phyloP scores from a whole-genome alignment of 2,888 invertebrate genomes.

The Drosophila macrospina region DNA sequence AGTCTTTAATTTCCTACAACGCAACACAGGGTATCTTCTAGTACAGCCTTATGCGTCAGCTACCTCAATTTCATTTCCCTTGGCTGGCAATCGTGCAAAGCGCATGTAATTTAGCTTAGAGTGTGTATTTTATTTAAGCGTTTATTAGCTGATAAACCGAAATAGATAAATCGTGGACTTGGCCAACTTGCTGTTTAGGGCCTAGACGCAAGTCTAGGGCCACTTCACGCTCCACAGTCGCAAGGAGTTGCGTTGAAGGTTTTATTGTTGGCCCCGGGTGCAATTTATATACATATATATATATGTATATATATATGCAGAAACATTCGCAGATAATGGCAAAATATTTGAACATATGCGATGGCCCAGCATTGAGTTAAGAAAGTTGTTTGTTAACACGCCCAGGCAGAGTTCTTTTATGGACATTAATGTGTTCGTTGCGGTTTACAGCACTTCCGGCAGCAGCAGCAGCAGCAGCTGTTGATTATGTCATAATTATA shows the following conservation, averaged over 20 bases:
- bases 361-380: conserved; percentile 55
- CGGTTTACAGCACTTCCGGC: conserved; percentile 56
- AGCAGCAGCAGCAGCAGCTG: conserved; percentile 43
- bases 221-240: background rate
- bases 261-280: conserved; percentile 68
- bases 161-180: conserved; percentile 70
- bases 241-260: conserved; percentile 58
- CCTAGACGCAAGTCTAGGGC: conserved; percentile 12
- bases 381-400: conserved; percentile 74
- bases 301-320: conserved; percentile 45
- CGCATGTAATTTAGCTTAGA: conserved; percentile 76
- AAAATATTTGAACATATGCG: conserved; percentile 63
- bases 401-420: conserved; percentile 27
- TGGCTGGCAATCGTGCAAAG: conserved; percentile 57
- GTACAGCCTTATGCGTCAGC: background rate
- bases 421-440: conserved; percentile 10
- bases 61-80: conserved; percentile 25
- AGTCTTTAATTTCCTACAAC: too few species aligned
- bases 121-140: conserved; percentile 81
- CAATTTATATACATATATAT: conserved; percentile 56
- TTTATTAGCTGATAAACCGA: conserved; percentile 80
- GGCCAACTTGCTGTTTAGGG: conserved; percentile 20
- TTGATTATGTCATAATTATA: conserved; percentile 69
- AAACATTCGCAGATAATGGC: conserved; percentile 61
- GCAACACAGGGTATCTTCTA: conserved; percentile 10